Evolutionary conservation across 2,797 vertebrate species (phyloP).

Genomic region (Gobionotothen gibberifrons): DNA sequence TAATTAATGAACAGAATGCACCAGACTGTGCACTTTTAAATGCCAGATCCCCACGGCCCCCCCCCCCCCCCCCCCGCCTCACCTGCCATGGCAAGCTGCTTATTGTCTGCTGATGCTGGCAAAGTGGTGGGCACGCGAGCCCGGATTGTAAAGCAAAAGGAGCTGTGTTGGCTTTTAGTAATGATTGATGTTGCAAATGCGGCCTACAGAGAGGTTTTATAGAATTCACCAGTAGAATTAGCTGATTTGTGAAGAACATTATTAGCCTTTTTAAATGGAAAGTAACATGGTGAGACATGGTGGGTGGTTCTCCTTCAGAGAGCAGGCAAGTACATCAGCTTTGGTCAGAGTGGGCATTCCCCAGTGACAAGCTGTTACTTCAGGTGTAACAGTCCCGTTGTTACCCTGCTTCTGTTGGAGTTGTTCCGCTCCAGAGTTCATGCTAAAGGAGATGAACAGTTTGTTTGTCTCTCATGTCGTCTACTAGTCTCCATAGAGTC

Average conservation of each 20-base stretch:
- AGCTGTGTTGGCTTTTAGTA: slow-evolving; percentile 59
- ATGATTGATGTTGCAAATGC: slow-evolving; percentile 55
- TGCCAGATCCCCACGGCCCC: slow-evolving; percentile 75
- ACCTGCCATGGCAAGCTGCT: slow-evolving; percentile 74
- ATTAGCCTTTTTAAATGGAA: slow-evolving; percentile 35
- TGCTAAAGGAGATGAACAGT: slow-evolving; percentile 30
- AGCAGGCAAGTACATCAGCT: slow-evolving; percentile 24
- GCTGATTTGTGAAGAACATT: slow-evolving; percentile 41
- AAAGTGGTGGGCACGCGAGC: slow-evolving; percentile 49
- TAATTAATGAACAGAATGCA: slow-evolving; percentile 80
- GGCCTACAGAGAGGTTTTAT: slow-evolving; percentile 38
- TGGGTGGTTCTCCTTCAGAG: slow-evolving; percentile 9
- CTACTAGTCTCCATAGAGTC: slow-evolving; percentile 31
- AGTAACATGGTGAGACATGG: slow-evolving; percentile 17
- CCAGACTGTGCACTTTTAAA: slow-evolving; percentile 75
- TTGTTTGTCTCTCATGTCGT: slow-evolving; percentile 16
- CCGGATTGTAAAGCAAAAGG: slow-evolving; percentile 51
- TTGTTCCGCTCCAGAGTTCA: slow-evolving; percentile 31
- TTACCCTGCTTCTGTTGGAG: slow-evolving; percentile 26
- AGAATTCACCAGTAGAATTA: slow-evolving; percentile 28
- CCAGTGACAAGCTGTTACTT: slow-evolving; percentile 57
- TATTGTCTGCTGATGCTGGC: slow-evolving; percentile 74
- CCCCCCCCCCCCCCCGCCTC: slow-evolving; percentile 63
- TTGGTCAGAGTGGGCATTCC: slow-evolving; percentile 34
- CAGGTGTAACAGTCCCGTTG: slow-evolving; percentile 41